Conservation (phyloP, 2,888 invertebrate genomes). For the Phrixothrix hirtus region DNA sequence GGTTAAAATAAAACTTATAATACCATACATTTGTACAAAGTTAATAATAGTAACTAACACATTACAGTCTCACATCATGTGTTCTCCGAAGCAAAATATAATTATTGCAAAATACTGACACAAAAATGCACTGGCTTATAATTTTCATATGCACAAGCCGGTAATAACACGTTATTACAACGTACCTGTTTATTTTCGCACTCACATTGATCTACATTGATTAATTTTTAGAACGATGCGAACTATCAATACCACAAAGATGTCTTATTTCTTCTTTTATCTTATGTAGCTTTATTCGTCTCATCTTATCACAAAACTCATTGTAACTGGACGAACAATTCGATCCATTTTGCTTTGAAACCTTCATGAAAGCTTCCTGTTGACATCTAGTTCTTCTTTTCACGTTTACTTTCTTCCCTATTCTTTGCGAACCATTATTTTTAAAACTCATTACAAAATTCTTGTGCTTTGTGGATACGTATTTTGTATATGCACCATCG, state of each 20-base stretch:
- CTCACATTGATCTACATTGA: constrained; percentile 20
- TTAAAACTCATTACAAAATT: constrained; percentile 31
- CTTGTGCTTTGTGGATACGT: constrained; percentile 29
- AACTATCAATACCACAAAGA: constrained; percentile 26
- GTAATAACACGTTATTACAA: constrained; percentile 25
- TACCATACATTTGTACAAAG: constrained; percentile 46
- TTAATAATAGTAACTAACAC: constrained; percentile 41
- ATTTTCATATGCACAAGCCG: constrained; percentile 27
- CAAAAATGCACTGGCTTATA: constrained; percentile 32
- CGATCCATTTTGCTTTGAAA: constrained; percentile 19
- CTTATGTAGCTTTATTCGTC: constrained; percentile 26
- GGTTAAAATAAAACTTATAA: constrained; percentile 50
- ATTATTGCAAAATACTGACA: constrained; percentile 31
- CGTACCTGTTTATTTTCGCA: constrained; percentile 20
- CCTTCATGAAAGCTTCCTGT: constrained; percentile 23
- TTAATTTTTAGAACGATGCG: constrained; percentile 22
- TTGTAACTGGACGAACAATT: constrained; percentile 25
- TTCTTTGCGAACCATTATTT: constrained; percentile 26
- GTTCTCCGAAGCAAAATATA: constrained; percentile 28
- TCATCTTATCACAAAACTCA: constrained; percentile 29
- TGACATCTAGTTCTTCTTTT: constrained; percentile 26
- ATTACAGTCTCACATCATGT: constrained; percentile 28
- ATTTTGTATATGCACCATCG: constrained; percentile 26
- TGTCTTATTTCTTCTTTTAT: constrained; percentile 28
- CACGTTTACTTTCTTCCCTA: constrained; percentile 18